Evolutionary conservation across 37 sponge, comb jelly and placozoan species (phyloP), one percentile per base, ranked within the genome.

Genomic region (Mnemiopsis leidyi): DNA sequence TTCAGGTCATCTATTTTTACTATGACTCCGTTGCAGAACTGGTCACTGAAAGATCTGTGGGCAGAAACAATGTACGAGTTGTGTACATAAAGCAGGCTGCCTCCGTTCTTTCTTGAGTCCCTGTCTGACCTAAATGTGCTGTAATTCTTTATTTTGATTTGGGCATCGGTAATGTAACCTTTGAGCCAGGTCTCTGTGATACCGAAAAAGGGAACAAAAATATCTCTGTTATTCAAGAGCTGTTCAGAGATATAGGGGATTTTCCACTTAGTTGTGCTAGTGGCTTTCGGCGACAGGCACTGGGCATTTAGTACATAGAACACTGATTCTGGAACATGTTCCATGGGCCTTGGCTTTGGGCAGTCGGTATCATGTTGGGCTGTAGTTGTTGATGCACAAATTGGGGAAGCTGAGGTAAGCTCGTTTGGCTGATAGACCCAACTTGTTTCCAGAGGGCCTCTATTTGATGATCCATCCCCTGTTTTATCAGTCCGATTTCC

Each of bases 81-180:
- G 2, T 1, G 18, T 5, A 77, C 79, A 34, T 77, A 77, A 33
- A 77, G 79, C 2, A n/a, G n/a, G n/a, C n/a, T n/a, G n/a, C n/a
- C n/a, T n/a, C n/a, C n/a, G n/a, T n/a, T n/a, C n/a, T n/a, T 77
- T 77, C 79, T 28, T 1, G 20, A 9, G 18, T 1, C 18, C 1
- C 79, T 33, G 36, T 77, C 79, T 77, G 79, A 33, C 33, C 79
- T 77, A 1, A 77, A 9, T 5, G 36, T 21, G 35, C 33, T 32
- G 36, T 77, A 77, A 1, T 18, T 18, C 1, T 28, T 1, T 2
- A 77, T 32, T 31, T 1, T 5, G 26, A 77, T 20, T 77, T 77
- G 79, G 34, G 79, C 79, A 34, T 77, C 79, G 5, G 18, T 77
- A 0, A 77, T 77, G 79, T n/a, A n/a, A n/a, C n/a, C n/a, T n/a